Evolutionary conservation across 2,888 invertebrate species (phyloP), one percentile per base, ranked within the genome.

Genomic region (Drosophila falleni): DNA sequence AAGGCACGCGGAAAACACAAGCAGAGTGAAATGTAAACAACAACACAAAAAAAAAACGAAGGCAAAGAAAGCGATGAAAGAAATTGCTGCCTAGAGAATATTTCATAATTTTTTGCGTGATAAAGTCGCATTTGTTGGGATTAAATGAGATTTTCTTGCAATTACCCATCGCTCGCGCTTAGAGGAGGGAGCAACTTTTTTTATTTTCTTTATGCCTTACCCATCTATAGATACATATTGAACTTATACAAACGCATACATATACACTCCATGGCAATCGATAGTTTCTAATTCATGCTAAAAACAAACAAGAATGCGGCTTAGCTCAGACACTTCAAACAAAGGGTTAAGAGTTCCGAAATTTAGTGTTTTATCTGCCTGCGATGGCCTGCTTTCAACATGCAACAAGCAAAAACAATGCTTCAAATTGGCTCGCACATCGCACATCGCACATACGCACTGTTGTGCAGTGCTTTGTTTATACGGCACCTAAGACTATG

Each of bases 61-160:
- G 3, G 13, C 44, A 16, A 26, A n/a, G 29, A 5, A 44, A 46
- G 49, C 55, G 56, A 54, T 70, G 60, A 76, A 74, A 80, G 78
- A 75, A 86, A 78, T 75, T 73, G 79, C 74, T 78, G 74, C 72
- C 79, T 66, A 71, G 71, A 74, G 68, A 74, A 76, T 83, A 86
- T 86, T 89, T 87, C 87, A 87, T 87, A 88, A 87, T 84, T 90
- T 89, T 86, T 87, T 89, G 80, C 91, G 91, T 90, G 90, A 80
- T 90, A 79, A 87, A 90, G 87, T 89, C 85, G 89, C 83, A 86
- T 87, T 89, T 83, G 73, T 50, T 69, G 71, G 89, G 91, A 91
- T 91, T 91, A 91, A 87, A 85, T 85, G 80, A 74, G 89, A 91
- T 91, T 89, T 89, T 86, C 88, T 85, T 82, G 83, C 90, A 90